These are phyloP conservation scores for Anadara kagoshimensis DNA, from an alignment of 1,140 invertebrate genomes.

Conservation along the genomic window DNA sequence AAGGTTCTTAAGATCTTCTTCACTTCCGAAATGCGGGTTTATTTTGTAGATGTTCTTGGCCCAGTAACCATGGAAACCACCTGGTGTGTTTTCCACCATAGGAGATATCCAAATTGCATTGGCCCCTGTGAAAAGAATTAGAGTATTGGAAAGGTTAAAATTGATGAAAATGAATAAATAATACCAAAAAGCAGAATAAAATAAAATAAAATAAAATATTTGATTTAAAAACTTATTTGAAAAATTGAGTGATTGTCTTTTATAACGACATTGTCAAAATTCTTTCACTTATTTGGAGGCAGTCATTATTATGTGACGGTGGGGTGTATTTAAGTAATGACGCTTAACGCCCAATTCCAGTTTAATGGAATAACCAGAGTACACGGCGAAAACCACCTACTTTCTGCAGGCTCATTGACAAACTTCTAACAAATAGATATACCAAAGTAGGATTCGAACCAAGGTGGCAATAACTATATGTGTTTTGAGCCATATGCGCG, in stretches of 20 bases:
- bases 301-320: too few species aligned
- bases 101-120: constrained; percentile 59
- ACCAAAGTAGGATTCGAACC: too few species aligned
- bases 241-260: neutral
- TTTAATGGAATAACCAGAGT: too few species aligned
- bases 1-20: constrained; percentile 42
- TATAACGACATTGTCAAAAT: neutral
- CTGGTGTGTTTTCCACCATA: constrained; percentile 43
- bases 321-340: neutral
- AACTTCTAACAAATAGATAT: too few species aligned
- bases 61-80: constrained; percentile 52
- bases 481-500: too few species aligned
- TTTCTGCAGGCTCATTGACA: too few species aligned
- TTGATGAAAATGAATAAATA: neutral
- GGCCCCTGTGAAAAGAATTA: constrained; percentile 34
- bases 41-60: constrained; percentile 51
- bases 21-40: constrained; percentile 42
- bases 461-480: too few species aligned
- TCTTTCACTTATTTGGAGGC: too few species aligned
- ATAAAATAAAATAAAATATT: too few species aligned
- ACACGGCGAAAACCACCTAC: too few species aligned
- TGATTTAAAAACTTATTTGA: neutral
- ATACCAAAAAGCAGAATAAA: too few species aligned
- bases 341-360: too few species aligned
- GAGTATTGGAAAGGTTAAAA: neutral